Conservation (phyloP, 2,797 vertebrate species). For the Semotilus atromaculatus region DNA sequence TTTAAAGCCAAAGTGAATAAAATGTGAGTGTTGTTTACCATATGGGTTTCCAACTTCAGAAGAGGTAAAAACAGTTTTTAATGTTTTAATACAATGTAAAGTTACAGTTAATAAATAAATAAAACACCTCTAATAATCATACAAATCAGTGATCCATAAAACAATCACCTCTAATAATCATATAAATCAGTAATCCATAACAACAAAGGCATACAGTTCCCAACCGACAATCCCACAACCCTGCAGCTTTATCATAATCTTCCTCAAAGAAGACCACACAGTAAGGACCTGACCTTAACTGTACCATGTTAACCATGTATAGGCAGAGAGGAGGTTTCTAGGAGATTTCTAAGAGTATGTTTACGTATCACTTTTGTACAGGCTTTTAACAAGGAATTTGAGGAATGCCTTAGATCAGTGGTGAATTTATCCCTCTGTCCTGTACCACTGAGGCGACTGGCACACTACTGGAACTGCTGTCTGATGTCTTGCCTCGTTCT, state of each 20-base stretch:
- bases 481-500: conserved; percentile 45
- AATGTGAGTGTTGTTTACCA: not conserved
- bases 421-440: conserved; percentile 48
- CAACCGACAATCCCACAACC: not conserved
- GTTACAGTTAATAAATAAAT: not conserved
- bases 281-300: not conserved
- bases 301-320: conserved; percentile 41
- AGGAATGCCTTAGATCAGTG: conserved; percentile 63
- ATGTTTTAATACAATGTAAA: not conserved
- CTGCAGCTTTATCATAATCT: conserved; percentile 44
- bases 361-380: conserved; percentile 27
- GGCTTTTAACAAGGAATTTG: conserved; percentile 65
- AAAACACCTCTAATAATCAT: not conserved
- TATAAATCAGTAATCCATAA: not conserved
- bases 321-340: conserved; percentile 46
- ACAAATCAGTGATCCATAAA: not conserved
- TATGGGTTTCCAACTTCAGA: not conserved
- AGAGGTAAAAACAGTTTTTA: not conserved
- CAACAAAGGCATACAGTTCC: conserved; percentile 4
- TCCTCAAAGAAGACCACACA: conserved; percentile 31
- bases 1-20: not conserved
- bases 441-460: conserved; percentile 23
- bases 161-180: not conserved
- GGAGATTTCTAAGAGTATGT: conserved; percentile 42
- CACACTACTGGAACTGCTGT: conserved; percentile 40